Conservation (phyloP, 2,797 vertebrate species). For the Adelosebastes latens region DNA sequence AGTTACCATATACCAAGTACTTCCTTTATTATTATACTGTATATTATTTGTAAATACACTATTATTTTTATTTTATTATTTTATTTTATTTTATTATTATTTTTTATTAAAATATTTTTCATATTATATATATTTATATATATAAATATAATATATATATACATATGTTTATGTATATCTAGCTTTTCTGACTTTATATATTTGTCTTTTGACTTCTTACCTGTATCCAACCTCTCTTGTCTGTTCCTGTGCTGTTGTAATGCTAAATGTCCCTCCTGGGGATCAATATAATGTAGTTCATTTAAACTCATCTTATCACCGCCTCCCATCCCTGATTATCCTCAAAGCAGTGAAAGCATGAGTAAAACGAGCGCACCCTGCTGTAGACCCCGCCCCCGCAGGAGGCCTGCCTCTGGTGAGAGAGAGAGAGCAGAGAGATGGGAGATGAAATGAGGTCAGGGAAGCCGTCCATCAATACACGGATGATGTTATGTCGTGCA, state of each 20-base stretch:
- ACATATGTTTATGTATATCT: too few species aligned
- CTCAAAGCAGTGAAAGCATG: fast-evolving
- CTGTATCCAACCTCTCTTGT: neutral
- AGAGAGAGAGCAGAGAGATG: constrained; percentile 24
- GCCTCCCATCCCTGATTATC: neutral
- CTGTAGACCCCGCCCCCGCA: constrained; percentile 47
- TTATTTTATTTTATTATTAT: too few species aligned
- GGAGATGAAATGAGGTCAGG: constrained; percentile 62
- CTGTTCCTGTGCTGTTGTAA: neutral
- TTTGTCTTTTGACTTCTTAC: too few species aligned
- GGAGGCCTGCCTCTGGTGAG: constrained; percentile 7
- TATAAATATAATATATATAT: fast-evolving
- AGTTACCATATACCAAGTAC: too few species aligned
- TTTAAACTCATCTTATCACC: neutral
- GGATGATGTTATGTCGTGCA: neutral
- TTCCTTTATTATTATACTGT: too few species aligned
- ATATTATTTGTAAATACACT: too few species aligned
- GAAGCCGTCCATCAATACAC: neutral
- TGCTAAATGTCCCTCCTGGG: neutral
- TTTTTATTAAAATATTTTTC: too few species aligned
- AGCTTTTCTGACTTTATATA: neutral
- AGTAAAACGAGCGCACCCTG: constrained; percentile 48
- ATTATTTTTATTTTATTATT: too few species aligned
- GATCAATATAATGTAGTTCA: neutral
- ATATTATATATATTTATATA: too few species aligned